Percentiles rank a stretch among this genome's conserved stretches.
Evolutionary conservation across 2,888 invertebrate genomes (phyloP).

Genomic region (Ferrisia virgata): DNA sequence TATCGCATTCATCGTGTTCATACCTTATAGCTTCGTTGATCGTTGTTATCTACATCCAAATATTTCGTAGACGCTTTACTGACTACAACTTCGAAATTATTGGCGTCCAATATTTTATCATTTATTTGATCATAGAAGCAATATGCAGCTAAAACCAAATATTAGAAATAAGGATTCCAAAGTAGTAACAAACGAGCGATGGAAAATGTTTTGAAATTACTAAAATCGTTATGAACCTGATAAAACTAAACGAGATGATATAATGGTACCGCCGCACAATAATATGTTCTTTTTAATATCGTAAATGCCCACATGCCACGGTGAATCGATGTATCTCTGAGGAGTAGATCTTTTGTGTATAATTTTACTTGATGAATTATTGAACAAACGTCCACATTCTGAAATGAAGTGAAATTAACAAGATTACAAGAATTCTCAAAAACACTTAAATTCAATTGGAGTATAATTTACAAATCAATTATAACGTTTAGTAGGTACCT

Average conservation of each 20-base stretch:
- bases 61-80: neutral
- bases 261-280: constrained; percentile 7
- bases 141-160: neutral
- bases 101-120: neutral
- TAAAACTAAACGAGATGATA: neutral
- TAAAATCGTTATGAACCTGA: neutral
- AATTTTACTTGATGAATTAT: neutral
- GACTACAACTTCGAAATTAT: neutral
- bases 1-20: neutral
- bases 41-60: neutral
- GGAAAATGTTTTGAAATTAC: neutral
- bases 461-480: neutral
- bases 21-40: neutral
- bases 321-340: neutral
- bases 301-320: neutral
- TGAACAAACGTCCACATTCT: neutral
- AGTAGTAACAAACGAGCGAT: neutral
- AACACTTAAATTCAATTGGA: neutral
- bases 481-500: neutral
- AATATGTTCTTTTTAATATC: neutral
- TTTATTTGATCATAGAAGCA: neutral
- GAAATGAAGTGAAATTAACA: neutral
- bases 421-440: neutral
- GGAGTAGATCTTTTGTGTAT: neutral
- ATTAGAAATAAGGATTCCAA: neutral